A percentile compares a stretch with the other conserved stretches of the same genome.
Evolutionary conservation across 2,797 vertebrate genomes (phyloP).

Genomic region (Acrossocheilus wenchowensis): DNA sequence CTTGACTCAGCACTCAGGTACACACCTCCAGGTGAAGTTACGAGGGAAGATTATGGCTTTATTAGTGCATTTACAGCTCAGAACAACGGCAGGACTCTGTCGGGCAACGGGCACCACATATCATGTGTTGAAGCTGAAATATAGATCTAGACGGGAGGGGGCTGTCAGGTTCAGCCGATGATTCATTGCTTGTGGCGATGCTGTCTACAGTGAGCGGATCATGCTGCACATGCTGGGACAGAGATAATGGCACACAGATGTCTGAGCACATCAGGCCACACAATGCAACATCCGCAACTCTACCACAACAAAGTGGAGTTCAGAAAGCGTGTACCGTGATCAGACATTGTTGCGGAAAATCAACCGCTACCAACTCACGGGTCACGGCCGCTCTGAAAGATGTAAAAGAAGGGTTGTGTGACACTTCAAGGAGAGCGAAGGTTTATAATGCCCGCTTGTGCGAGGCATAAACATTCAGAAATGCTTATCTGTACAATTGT

Average conservation of each 20-base stretch:
- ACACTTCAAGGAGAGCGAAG: slow-evolving; percentile 5
- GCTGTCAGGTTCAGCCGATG: slow-evolving; percentile 67
- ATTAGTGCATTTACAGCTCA: slow-evolving; percentile 37
- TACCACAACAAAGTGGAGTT: slow-evolving; percentile 15
- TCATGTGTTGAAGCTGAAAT: slow-evolving; percentile 62
- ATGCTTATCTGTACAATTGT: slow-evolving; percentile 21
- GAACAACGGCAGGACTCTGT: slow-evolving; percentile 10
- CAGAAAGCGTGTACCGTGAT: neutral
- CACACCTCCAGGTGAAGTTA: slow-evolving; percentile 35
- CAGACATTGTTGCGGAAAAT: slow-evolving; percentile 19
- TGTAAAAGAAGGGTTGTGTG: slow-evolving; percentile 13
- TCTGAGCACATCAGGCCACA: slow-evolving; percentile 38
- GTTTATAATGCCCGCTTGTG: neutral
- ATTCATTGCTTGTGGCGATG: slow-evolving; percentile 60
- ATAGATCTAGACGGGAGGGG: slow-evolving; percentile 67
- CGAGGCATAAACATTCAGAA: slow-evolving; percentile 22
- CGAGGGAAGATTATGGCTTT: slow-evolving; percentile 17
- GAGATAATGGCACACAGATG: slow-evolving; percentile 34
- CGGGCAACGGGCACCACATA: neutral
- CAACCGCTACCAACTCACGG: slow-evolving; percentile 4
- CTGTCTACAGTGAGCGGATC: slow-evolving; percentile 49
- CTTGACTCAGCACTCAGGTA: slow-evolving; percentile 32
- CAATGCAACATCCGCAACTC: slow-evolving; percentile 1
- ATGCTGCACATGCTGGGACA: slow-evolving; percentile 36
- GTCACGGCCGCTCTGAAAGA: neutral